phyloP scores from a whole-genome alignment of 2,113 vertebrate species.

The Colistium nudipinnis region DNA sequence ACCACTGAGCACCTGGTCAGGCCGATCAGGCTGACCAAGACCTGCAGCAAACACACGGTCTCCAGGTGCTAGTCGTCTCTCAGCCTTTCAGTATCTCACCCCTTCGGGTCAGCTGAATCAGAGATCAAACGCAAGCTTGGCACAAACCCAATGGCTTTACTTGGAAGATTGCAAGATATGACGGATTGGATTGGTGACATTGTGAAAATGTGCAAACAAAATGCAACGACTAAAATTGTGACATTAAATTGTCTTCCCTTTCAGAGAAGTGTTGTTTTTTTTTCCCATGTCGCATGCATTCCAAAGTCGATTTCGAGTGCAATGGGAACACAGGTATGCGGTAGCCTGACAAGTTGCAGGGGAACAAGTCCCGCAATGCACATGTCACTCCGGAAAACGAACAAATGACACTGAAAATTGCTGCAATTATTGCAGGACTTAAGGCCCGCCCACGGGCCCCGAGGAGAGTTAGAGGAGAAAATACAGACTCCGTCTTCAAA shows the following conservation, averaged over 20 bases:
- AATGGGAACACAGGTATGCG: background rate
- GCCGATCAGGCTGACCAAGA: conserved; percentile 37
- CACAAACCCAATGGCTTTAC: conserved; percentile 45
- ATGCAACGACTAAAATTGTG: conserved; percentile 9
- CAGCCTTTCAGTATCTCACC: conserved; percentile 64
- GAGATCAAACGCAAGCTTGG: conserved; percentile 54
- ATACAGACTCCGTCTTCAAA: conserved; percentile 80
- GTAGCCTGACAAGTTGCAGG: conserved; percentile 3
- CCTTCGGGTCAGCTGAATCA: conserved; percentile 63
- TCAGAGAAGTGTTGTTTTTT: background rate
- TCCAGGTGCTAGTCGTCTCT: conserved; percentile 50
- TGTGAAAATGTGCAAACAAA: conserved; percentile 12
- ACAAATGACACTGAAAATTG: conserved; percentile 69
- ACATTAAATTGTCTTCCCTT: background rate
- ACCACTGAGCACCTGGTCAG: conserved; percentile 54
- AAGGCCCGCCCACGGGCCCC: conserved; percentile 61
- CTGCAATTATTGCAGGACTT: conserved; percentile 70
- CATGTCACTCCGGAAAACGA: conserved; percentile 58
- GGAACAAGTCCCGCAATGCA: conserved; percentile 33
- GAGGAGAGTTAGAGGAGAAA: conserved; percentile 74
- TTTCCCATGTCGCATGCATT: background rate
- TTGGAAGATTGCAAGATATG: conserved; percentile 24
- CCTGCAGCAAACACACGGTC: too few relatives aligned
- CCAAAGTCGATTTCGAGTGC: conserved; percentile 10
- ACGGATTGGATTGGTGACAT: conserved; percentile 15